Percentiles rank a stretch among this genome's conserved stretches.
phyloP scores from a whole-genome alignment of 1,140 invertebrate genomes.

The Dysdera silvatica region DNA sequence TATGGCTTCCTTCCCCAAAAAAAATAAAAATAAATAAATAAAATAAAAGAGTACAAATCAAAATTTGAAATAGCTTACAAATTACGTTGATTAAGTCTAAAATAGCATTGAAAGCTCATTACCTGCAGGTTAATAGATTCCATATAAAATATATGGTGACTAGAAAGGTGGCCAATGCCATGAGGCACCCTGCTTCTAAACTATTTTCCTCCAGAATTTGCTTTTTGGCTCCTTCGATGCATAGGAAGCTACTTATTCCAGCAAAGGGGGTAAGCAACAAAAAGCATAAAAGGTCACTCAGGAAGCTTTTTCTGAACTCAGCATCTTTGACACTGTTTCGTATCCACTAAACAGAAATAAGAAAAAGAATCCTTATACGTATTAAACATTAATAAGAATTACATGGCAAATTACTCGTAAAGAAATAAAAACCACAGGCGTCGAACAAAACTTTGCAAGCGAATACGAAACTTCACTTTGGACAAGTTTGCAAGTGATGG shows the following conservation, averaged over 20 bases:
- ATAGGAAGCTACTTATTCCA: constrained; percentile 48
- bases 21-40: too few relatives aligned
- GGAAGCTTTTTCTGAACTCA: constrained; percentile 42
- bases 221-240: constrained; percentile 44
- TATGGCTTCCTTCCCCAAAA: too few relatives aligned
- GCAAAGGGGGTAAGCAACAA: constrained; percentile 51
- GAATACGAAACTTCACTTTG: too few relatives aligned
- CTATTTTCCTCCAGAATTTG: constrained; percentile 13
- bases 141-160: constrained; percentile 17
- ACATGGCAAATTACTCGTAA: constrained; percentile 35
- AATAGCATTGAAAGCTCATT: not conserved
- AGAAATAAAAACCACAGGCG: too few relatives aligned
- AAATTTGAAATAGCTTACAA: too few relatives aligned
- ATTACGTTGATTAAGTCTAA: not conserved
- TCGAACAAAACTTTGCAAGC: too few relatives aligned
- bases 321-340: constrained; percentile 36
- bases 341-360: constrained; percentile 45
- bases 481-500: too few relatives aligned
- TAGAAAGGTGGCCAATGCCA: constrained; percentile 22
- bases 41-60: too few relatives aligned
- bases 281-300: constrained; percentile 49
- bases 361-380: constrained; percentile 4
- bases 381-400: constrained; percentile 1
- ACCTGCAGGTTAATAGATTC: constrained; percentile 23
- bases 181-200: constrained; percentile 25